These are phyloP conservation scores for Orycteropus afer DNA, from an alignment of 2,113 vertebrate genomes.

Conservation along the genomic window DNA sequence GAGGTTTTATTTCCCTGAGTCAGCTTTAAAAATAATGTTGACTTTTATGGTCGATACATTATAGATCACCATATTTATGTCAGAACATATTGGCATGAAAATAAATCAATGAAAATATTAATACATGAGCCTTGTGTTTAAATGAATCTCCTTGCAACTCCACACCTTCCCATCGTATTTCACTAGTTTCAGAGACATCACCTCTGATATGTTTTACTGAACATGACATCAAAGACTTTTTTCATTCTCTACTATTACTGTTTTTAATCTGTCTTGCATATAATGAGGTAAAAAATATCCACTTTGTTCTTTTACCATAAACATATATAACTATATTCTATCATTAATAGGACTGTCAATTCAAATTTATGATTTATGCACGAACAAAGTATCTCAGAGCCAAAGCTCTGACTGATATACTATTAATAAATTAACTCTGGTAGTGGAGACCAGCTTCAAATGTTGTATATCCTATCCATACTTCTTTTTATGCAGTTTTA, in stretches of 20 bases:
- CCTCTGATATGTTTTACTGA: constrained; percentile 52
- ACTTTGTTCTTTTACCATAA: constrained; percentile 41
- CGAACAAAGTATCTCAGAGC: constrained; percentile 56
- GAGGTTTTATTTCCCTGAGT: constrained; percentile 77
- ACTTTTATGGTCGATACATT: constrained; percentile 74
- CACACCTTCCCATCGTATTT: constrained; percentile 37
- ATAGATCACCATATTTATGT: constrained; percentile 73
- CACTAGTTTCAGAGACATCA: constrained; percentile 48
- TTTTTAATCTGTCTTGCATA: constrained; percentile 51
- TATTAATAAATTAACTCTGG: constrained; percentile 44
- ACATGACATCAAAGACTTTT: constrained; percentile 56
- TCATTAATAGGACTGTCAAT: constrained; percentile 53
- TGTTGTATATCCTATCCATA: neutral
- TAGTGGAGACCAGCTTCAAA: neutral
- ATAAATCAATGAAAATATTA: constrained; percentile 81
- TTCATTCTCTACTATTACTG: constrained; percentile 37
- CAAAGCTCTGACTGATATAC: constrained; percentile 13
- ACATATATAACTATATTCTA: constrained; percentile 28
- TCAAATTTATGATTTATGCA: constrained; percentile 30
- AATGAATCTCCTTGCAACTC: constrained; percentile 61
- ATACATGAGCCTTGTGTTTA: constrained; percentile 66
- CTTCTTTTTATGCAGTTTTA: neutral
- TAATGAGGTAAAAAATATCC: constrained; percentile 43
- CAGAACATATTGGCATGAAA: constrained; percentile 78
- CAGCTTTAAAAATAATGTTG: constrained; percentile 84